Evolutionary conservation across 2,888 invertebrate species (phyloP), one percentile per base, ranked within the genome.

Genomic region (Ischnus inquisitorius): DNA sequence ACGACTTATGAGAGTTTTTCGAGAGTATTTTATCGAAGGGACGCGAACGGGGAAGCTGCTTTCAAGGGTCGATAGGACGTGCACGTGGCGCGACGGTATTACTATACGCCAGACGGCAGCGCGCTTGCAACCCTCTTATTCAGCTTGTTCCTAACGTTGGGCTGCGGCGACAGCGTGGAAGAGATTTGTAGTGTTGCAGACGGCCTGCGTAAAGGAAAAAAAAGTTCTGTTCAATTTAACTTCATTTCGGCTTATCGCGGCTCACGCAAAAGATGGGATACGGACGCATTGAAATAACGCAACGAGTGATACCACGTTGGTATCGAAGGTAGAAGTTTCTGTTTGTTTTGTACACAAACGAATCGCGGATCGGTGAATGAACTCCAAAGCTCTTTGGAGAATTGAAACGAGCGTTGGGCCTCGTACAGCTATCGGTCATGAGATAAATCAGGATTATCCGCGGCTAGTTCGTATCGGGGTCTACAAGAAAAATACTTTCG

Each of bases 1-100:
- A 65, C 57, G 76, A 75, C 64, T 69, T 69, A 69, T 62, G 43
- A 82, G 76, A 80, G 79, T 80, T 76, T 75, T 76, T 71, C 34
- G 34, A 46, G 69, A 77, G 71, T 82, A 71, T 77, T 71, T 82
- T 77, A 82, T 82, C 81, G 77, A 77, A 77, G 71, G 65, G 77
- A 81, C 34, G 54, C 60, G 80, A 69, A 48, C 69, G 62, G 80
- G 69, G 51, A 71, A 69, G 60, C 67, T 54, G 71, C 69, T 69
- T 39, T 19, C 62, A 19, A 69, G 62, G 81, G 75, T 81, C 81
- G 75, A 76, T 81, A 75, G 67, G 67, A 62, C 28, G 69, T 48
- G 69, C 81, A 71, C 76, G 65, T 71, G 81, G 75, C 64, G 75
- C 64, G 75, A 46, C 39, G 16, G 64, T 43, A 71, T 22, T 68